Conservation (phyloP, 1,140 invertebrate genomes). For the Cepaea nemoralis region DNA sequence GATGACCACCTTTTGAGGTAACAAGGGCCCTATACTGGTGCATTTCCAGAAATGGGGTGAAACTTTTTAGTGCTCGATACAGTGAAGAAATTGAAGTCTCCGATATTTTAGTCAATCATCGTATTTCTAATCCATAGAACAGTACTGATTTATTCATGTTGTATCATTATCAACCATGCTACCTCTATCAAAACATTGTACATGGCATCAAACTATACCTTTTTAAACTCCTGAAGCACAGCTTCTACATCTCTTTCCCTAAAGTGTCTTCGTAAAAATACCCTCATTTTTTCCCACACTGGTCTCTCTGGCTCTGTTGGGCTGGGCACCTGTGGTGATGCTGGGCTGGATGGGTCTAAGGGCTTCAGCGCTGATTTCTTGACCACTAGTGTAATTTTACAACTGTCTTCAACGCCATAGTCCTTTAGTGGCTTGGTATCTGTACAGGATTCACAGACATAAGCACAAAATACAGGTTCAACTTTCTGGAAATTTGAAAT, state of each 20-base stretch:
- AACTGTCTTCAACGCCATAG: slow-evolving; percentile 32
- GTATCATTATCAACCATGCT: too few relatives aligned
- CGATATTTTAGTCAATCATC: too few relatives aligned
- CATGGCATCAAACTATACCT: slow-evolving; percentile 55
- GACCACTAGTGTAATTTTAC: slow-evolving; percentile 26
- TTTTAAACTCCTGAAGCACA: slow-evolving; percentile 68
- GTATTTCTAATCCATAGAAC: too few relatives aligned
- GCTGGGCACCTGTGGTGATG: neutral
- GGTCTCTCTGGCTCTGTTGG: neutral
- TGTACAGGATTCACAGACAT: neutral
- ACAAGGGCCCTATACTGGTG: too few relatives aligned
- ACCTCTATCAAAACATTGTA: too few relatives aligned
- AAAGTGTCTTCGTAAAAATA: slow-evolving; percentile 67
- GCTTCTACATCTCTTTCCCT: slow-evolving; percentile 64
- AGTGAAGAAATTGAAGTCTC: too few relatives aligned
- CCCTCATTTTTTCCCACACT: slow-evolving; percentile 61
- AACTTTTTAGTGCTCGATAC: too few relatives aligned
- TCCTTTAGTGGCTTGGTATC: slow-evolving; percentile 25
- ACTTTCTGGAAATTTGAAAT: too few relatives aligned
- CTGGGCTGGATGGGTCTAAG: neutral
- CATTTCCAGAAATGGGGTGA: too few relatives aligned
- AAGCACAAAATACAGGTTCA: too few relatives aligned
- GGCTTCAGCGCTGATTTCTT: slow-evolving; percentile 2
- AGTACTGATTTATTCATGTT: too few relatives aligned
- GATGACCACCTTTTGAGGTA: too few relatives aligned